These are phyloP conservation scores for Macrotis lagotis DNA, from an alignment of 2,113 vertebrate genomes.

Conservation along the genomic window DNA sequence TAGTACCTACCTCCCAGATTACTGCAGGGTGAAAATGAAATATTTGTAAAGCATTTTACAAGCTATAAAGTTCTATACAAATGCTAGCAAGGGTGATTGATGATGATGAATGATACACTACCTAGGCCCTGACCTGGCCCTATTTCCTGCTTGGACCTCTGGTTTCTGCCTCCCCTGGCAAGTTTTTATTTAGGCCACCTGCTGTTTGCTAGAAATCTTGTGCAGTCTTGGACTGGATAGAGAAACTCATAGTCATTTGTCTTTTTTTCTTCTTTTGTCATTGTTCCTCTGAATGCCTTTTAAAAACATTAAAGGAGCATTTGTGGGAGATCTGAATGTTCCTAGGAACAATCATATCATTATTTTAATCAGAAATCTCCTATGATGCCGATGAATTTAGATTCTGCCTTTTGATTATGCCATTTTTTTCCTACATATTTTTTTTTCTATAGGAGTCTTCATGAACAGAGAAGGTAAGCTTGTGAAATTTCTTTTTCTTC, in stretches of 20 bases:
- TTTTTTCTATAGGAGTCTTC: background rate
- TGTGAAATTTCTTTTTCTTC: background rate
- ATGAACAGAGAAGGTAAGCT: background rate
- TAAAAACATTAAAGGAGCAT: background rate
- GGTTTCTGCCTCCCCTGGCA: background rate
- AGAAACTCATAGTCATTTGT: background rate
- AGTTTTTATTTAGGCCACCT: background rate
- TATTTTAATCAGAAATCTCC: background rate
- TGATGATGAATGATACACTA: background rate
- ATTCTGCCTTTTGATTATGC: background rate
- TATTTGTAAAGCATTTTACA: background rate
- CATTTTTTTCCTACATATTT: background rate
- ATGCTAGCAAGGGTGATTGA: background rate
- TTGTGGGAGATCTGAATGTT: background rate
- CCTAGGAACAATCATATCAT: background rate
- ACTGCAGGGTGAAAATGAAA: background rate
- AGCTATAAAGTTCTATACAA: background rate
- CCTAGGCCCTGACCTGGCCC: background rate
- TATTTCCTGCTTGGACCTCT: background rate
- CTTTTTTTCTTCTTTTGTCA: background rate
- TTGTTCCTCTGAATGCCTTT: background rate
- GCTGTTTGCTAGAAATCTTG: background rate
- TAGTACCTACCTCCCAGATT: background rate
- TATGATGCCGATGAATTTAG: background rate
- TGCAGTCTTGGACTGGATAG: background rate